Percentiles rank a stretch among this genome's conserved stretches.
Conservation (phyloP, 2,113 vertebrate species). For the Myocastor coypus region DNA sequence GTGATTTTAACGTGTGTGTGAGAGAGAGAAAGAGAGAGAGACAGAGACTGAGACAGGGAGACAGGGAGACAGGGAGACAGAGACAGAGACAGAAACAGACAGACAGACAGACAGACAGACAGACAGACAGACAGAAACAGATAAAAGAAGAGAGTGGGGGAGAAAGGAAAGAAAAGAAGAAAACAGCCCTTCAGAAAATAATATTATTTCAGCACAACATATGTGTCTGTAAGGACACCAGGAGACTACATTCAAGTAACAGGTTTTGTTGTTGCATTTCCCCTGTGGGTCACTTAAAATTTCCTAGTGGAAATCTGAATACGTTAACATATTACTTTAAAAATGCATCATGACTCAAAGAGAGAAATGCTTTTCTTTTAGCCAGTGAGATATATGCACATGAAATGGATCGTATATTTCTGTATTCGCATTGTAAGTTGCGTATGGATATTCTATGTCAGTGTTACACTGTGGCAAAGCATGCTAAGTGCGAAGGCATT, state of each 20-base stretch:
- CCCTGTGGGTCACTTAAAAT: not conserved
- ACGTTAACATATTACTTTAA: not conserved
- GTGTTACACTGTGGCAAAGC: not conserved
- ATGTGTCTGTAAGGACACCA: not conserved
- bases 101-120: not conserved
- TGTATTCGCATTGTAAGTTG: not conserved
- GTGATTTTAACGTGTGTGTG: not conserved
- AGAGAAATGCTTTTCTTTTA: not conserved
- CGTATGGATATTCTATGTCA: not conserved
- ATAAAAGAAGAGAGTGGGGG: fast-evolving
- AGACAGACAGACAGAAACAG: not conserved
- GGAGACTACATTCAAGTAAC: not conserved
- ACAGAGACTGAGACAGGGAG: not conserved
- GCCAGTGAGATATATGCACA: not conserved
- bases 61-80: too few species aligned
- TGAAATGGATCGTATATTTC: not conserved
- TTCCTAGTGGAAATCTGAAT: slow-evolving; percentile 12
- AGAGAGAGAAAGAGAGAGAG: not conserved
- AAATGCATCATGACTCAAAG: not conserved
- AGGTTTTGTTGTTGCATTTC: not conserved
- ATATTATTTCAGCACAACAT: slow-evolving; percentile 10
- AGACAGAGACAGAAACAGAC: too few species aligned
- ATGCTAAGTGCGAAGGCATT: not conserved
- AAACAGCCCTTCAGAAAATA: not conserved
- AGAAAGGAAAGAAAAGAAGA: not conserved